These are phyloP conservation scores for Albula goreensis DNA, from an alignment of 2,113 vertebrate species.

Conservation along the genomic window DNA sequence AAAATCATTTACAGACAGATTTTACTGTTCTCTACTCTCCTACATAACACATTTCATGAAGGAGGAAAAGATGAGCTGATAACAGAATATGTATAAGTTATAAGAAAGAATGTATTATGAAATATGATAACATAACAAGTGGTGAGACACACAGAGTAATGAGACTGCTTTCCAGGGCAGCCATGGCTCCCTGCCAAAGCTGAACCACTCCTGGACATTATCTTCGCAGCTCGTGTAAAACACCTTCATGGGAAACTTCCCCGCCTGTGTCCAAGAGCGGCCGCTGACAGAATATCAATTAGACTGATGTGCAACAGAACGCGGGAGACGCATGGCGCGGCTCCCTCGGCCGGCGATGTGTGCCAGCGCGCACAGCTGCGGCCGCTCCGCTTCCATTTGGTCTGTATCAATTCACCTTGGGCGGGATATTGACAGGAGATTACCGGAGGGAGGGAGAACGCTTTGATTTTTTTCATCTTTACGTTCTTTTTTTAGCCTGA, in stretches of 20 bases:
- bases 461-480: constrained; percentile 1
- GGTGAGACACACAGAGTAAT: background rate
- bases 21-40: background rate
- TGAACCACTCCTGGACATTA: background rate
- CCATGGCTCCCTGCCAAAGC: background rate
- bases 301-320: background rate
- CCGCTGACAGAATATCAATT: constrained; percentile 15
- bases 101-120: too few relatives aligned
- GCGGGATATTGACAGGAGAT: background rate
- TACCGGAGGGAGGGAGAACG: background rate
- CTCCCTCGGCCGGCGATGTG: background rate
- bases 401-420: background rate
- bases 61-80: background rate
- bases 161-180: background rate
- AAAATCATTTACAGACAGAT: background rate
- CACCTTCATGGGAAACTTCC: background rate
- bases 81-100: background rate
- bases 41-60: background rate
- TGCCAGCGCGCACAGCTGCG: background rate
- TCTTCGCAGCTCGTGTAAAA: background rate
- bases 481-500: background rate
- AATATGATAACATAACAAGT: background rate
- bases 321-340: background rate
- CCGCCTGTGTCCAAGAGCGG: background rate
- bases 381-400: background rate